phyloP scores from a whole-genome alignment of 1,140 invertebrate genomes.

The Scaptomyza montana region DNA sequence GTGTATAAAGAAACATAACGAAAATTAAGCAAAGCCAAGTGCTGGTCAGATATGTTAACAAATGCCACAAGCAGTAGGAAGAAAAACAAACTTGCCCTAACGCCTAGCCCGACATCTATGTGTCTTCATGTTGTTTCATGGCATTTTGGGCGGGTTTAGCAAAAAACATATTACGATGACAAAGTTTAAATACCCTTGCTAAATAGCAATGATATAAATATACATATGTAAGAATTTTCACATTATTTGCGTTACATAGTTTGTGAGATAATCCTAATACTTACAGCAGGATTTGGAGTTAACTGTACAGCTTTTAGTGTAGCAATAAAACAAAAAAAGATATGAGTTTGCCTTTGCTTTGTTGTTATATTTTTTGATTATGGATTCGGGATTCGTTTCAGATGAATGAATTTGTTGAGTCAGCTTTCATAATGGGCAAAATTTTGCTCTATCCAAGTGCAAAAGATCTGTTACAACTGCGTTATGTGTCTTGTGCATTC shows the following conservation, averaged over 20 bases:
- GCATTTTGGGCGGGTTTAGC: conserved; percentile 45
- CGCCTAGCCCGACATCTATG: not conserved
- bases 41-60: too few species aligned
- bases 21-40: too few species aligned
- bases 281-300: too few species aligned
- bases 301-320: not conserved
- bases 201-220: not conserved
- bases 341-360: conserved; percentile 1
- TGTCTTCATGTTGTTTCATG: conserved; percentile 42
- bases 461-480: not conserved
- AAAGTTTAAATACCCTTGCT: not conserved
- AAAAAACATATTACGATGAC: not conserved
- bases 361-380: not conserved
- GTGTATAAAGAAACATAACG: too few species aligned
- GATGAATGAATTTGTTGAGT: not conserved
- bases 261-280: not conserved
- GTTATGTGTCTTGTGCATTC: not conserved
- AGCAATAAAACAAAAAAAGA: conserved; percentile 1
- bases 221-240: too few species aligned
- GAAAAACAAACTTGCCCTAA: not conserved
- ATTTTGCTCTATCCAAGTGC: too few species aligned
- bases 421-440: not conserved
- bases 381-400: too few species aligned
- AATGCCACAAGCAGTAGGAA: too few species aligned
- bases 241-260: not conserved